Evolutionary conservation across 2,113 vertebrate species (phyloP).

Genomic region (Ophthalmolycus amberensis): DNA sequence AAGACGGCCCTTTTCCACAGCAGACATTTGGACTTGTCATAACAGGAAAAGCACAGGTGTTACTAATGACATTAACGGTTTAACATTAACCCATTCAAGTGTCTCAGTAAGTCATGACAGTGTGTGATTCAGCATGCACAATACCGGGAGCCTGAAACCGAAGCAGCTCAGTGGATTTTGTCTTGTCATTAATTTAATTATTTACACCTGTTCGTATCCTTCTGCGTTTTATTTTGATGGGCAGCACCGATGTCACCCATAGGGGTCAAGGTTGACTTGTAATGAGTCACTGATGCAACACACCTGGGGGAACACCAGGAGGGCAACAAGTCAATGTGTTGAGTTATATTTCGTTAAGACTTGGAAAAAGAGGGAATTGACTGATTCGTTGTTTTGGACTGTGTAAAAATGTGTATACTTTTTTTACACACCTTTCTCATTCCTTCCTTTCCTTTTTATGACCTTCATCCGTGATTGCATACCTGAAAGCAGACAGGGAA

Average conservation of each 20-base stretch:
- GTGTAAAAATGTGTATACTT: neutral
- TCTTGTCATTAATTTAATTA: neutral
- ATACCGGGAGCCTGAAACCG: neutral
- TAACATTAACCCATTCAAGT: neutral
- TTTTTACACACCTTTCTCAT: neutral
- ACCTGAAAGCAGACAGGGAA: neutral
- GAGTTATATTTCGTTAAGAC: neutral
- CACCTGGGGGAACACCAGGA: neutral
- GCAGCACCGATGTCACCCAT: neutral
- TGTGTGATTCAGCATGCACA: neutral
- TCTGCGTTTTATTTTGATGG: neutral
- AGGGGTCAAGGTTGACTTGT: too few relatives aligned
- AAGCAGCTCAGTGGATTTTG: neutral
- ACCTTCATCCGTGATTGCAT: neutral
- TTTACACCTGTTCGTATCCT: neutral
- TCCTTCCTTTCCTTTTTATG: neutral
- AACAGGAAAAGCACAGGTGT: neutral
- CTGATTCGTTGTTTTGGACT: neutral
- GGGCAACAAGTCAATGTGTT: neutral
- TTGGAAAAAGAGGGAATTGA: neutral
- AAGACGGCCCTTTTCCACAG: neutral
- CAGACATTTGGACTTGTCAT: neutral
- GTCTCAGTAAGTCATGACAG: neutral
- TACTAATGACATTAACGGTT: neutral
- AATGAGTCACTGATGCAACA: neutral